Conservation (phyloP, 2,797 vertebrate species). For the Anabacerthia variegaticeps region DNA sequence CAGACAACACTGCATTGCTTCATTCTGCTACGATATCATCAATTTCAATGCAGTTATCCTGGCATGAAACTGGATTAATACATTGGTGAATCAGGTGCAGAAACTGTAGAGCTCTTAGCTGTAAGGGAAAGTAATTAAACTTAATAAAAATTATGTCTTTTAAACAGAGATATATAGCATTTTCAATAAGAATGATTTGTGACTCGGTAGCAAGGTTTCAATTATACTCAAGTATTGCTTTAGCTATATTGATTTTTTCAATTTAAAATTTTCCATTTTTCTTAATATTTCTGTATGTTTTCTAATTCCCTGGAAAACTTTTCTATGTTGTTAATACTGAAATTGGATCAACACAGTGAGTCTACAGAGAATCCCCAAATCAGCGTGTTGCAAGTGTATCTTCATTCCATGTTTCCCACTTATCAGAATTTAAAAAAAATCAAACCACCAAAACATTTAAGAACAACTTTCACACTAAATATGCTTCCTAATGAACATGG, state of each 20-base stretch:
- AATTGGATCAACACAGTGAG: neutral
- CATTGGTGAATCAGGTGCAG: neutral
- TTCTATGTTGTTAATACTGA: neutral
- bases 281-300: slow-evolving; percentile 50
- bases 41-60: neutral
- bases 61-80: neutral
- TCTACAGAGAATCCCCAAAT: neutral
- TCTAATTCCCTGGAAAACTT: neutral
- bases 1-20: neutral
- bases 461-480: neutral
- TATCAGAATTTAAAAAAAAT: neutral
- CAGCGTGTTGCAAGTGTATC: neutral
- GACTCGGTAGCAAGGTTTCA: slow-evolving; percentile 16
- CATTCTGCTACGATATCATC: neutral
- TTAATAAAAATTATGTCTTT: neutral
- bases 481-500: neutral
- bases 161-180: neutral
- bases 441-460: neutral
- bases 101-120: neutral
- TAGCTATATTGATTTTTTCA: slow-evolving; percentile 51
- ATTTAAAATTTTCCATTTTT: slow-evolving; percentile 17
- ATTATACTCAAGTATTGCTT: slow-evolving; percentile 4
- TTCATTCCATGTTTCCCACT: neutral
- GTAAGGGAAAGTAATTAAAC: neutral
- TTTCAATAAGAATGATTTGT: neutral